Base-by-base conservation (phyloP, 2,888 invertebrate genomes). In the Mythimna loreyi region DNA sequence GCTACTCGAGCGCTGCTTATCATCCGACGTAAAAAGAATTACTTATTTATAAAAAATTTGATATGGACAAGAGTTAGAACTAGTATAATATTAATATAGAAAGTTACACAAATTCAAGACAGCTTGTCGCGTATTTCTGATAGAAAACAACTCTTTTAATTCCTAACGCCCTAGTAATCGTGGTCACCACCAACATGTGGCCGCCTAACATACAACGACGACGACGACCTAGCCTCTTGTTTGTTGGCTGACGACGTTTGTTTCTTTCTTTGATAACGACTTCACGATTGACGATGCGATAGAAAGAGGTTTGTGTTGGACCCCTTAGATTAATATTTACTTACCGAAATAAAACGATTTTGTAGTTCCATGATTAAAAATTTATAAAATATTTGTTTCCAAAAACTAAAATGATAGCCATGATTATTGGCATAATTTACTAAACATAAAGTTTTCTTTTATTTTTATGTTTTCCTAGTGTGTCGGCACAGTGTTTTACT, bases 171-270 rank as follows among this genome's bases (percentile, higher is more conserved):
- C 78, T 83, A 58, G 83, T 86, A 56, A 56, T 73, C 64, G 72
- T 76, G 77, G 76, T 85, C 78, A 67, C 83, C 75, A 40, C 63
- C 71, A 81, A 83, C 82, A 80, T 80, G 85, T 83, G 84, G 79
- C 75, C 78, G 85, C 67, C 64, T 67, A 67, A 56, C 82, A 75
- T 61, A 57, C 72, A 65, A 55, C 53, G 25, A 59, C 59, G 25
- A 59, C 59, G 16, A 59, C 68, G 5, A 43, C 47, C 43, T 40
- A 71, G 50, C n/a, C 43, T 28, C 23, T 43, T 23, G 33, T 60
- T 52, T 49, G 36, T 57, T 25, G 33, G 23, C 9, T 50, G 16
- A 8, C 21, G n/a, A 33, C 28, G 13, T 36, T 49, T 25, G 9
- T 52, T 30, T 36, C 19, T 33, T 50, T 49, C 9, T n/a, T n/a